A percentile compares a stretch with the other conserved stretches of the same genome.
Evolutionary conservation across 2,797 vertebrate genomes (phyloP).

Genomic region (Coregonus sp.): DNA sequence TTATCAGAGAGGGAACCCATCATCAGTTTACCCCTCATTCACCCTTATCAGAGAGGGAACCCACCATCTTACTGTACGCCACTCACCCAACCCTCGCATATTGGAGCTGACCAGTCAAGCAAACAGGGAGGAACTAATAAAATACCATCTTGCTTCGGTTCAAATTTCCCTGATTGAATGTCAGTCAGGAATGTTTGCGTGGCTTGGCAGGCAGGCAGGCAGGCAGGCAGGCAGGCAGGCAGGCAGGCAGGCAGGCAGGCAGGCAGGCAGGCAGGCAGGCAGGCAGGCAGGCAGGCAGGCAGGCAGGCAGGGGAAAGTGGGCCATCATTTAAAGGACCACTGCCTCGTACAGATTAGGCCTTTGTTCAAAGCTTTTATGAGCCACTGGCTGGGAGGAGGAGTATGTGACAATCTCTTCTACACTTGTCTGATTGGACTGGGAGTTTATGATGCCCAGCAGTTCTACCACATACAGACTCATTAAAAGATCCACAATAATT

Average conservation of each 20-base stretch:
- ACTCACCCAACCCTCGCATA: conserved; percentile 64
- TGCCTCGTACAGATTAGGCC: conserved; percentile 64
- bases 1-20: no score
- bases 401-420: conserved; percentile 54
- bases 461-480: background rate
- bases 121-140: conserved; percentile 77
- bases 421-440: conserved; percentile 27
- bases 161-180: conserved; percentile 83
- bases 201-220: conserved; percentile 40
- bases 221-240: conserved; percentile 26
- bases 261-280: conserved; percentile 15
- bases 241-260: conserved; percentile 16
- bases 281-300: conserved; percentile 14
- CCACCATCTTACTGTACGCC: conserved; percentile 66
- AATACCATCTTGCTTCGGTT: conserved; percentile 80
- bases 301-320: conserved; percentile 55
- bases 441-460: background rate
- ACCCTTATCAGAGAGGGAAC: conserved; percentile 71
- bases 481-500: conserved; percentile 18
- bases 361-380: conserved; percentile 69
- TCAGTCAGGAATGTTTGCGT: conserved; percentile 81
- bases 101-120: conserved; percentile 78
- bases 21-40: conserved; percentile 77
- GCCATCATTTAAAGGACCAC: conserved; percentile 67
- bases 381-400: conserved; percentile 61